phyloP scores from a whole-genome alignment of 1,140 invertebrate genomes.

The Sitophilus oryzae region DNA sequence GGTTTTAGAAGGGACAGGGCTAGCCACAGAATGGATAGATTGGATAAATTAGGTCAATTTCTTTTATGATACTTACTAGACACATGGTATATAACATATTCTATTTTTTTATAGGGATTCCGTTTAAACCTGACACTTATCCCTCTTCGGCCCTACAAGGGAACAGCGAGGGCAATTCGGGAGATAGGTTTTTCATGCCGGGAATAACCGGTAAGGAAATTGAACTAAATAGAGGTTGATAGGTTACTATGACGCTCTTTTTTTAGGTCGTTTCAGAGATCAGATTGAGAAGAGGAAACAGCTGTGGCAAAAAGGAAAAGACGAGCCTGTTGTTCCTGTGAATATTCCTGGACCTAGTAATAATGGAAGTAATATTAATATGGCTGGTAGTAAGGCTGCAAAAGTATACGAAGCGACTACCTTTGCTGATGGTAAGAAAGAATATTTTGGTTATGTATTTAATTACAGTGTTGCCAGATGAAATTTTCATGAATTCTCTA shows the following conservation, averaged over 20 bases:
- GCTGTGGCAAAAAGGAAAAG: constrained; percentile 74
- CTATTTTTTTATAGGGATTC: constrained; percentile 15
- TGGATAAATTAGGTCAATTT: constrained; percentile 11
- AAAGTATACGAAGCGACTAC: constrained; percentile 76
- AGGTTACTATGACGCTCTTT: neutral
- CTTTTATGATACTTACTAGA: neutral
- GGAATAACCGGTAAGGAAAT: constrained; percentile 63
- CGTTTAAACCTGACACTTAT: constrained; percentile 18
- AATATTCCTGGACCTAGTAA: constrained; percentile 6
- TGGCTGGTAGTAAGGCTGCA: constrained; percentile 44
- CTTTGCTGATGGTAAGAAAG: constrained; percentile 72
- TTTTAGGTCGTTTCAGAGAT: constrained; percentile 67
- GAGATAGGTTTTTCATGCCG: constrained; percentile 71
- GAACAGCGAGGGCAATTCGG: neutral
- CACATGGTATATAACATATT: neutral
- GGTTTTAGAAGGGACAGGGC: constrained; percentile 20
- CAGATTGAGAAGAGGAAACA: constrained; percentile 80
- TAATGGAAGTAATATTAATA: neutral
- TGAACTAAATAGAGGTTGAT: too few relatives aligned
- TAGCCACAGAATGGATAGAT: constrained; percentile 20
- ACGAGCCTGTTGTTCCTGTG: constrained; percentile 37
- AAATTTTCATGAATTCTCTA: too few relatives aligned
- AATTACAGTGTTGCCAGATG: too few relatives aligned
- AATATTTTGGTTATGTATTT: too few relatives aligned
- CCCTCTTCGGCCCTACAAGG: constrained; percentile 11